Evolutionary conservation across 2,888 invertebrate species (phyloP), one percentile per base, ranked within the genome.

Genomic region (Toxonevra muliebris): DNA sequence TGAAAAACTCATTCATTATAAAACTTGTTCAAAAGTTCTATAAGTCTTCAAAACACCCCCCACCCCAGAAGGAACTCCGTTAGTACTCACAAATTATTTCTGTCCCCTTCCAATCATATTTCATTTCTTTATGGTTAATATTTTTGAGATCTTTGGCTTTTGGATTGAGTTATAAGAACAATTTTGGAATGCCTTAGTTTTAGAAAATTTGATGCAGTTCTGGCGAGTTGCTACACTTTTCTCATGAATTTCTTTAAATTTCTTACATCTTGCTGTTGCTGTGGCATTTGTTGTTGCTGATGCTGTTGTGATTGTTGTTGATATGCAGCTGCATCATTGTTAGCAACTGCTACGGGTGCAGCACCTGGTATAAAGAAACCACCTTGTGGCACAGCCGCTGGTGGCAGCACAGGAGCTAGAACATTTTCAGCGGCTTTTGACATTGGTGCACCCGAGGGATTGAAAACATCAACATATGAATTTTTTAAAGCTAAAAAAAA

Each of bases 391-490:
- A 85, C 76, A 40, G 81, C 72, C 41, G 82, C 77, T n/a, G 83
- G 79, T 53, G 85, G 84, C 74, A 85, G 72, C n/a, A 80, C 76
- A 3, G 85, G 85, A 19, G 85, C 85, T 75, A 85, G 69, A 41
- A 85, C 81, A 73, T 80, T 82, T 70, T 84, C 84, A 17, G 80
- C 74, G 43, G 79, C 74, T 66, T 83, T 81, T 12, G 82, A 76
- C 70, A 81, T 76, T 40, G 83, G 79, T 52, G 84, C 84, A 65
- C 90, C 90, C 73, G 88, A 86, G 53, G 92, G 92, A 87, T 94
- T 94, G 86, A 95, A 91, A 69, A 96, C 94, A 86, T 96, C 95
- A 76, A 96, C 94, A 86, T 96, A 97, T 69, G 93, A 92, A 79
- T 92, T 92, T 85, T 93, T 91, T 79, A 93, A 88, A 79, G 92